Conservation (phyloP, 2,113 vertebrate genomes). For the Hippocampus mohnikei region DNA sequence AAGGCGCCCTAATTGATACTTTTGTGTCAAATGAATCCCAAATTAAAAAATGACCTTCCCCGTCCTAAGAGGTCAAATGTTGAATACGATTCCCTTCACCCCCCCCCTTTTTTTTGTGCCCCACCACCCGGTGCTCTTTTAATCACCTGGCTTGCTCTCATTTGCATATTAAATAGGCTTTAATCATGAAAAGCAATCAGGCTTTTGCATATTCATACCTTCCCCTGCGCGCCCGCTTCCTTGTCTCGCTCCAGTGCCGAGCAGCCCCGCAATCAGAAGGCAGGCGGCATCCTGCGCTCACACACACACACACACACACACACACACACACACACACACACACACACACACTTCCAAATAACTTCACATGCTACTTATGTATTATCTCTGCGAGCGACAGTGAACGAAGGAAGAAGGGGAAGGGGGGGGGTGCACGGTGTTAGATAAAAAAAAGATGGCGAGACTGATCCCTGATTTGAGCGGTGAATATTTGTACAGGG, state of each 20-base stretch:
- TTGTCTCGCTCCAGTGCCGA: slow-evolving; percentile 99
- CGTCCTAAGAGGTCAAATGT: slow-evolving; percentile 26
- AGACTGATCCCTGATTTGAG: slow-evolving; percentile 88
- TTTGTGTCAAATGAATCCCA: neutral
- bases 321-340: slow-evolving; percentile 30
- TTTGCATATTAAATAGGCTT: slow-evolving; percentile 99
- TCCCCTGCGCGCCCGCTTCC: slow-evolving; percentile 91
- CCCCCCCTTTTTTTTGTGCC: slow-evolving; percentile 74
- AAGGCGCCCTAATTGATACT: neutral
- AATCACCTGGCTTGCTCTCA: slow-evolving; percentile 99
- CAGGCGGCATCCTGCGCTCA: slow-evolving; percentile 67
- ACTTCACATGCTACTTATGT: slow-evolving; percentile 85
- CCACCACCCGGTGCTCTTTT: slow-evolving; percentile 75
- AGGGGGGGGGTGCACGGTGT: slow-evolving; percentile 7
- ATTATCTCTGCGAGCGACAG: slow-evolving; percentile 61
- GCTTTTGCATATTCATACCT: slow-evolving; percentile 99
- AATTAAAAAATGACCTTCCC: slow-evolving; percentile 16
- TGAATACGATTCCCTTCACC: slow-evolving; percentile 60
- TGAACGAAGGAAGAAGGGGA: slow-evolving; percentile 36
- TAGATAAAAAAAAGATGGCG: slow-evolving; percentile 69
- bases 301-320: slow-evolving; percentile 15
- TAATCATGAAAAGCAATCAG: slow-evolving; percentile 99
- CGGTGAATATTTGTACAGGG: slow-evolving; percentile 99
- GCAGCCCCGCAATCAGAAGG: slow-evolving; percentile 87
- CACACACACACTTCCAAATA: slow-evolving; percentile 77